Evolutionary conservation across 2,797 vertebrate genomes (phyloP).

Genomic region (Epinephelus awoara): DNA sequence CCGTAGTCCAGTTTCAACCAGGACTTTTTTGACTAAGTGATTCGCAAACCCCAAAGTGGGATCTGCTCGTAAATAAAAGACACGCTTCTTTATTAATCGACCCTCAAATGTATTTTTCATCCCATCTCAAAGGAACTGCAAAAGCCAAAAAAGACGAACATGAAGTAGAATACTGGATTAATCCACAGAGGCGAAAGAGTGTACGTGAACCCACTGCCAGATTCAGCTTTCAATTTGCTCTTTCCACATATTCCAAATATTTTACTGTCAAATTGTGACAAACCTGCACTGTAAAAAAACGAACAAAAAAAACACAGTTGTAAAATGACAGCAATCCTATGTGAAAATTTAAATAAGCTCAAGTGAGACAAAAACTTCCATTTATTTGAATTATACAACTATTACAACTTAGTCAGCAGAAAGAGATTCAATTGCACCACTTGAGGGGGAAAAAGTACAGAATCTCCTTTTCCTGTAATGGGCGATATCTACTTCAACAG

Average conservation of each 20-base stretch:
- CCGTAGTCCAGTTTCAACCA: neutral
- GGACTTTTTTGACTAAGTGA: neutral
- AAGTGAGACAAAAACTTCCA: constrained; percentile 40
- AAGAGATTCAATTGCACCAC: constrained; percentile 47
- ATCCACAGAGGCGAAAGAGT: constrained; percentile 23
- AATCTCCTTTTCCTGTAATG: constrained; percentile 45
- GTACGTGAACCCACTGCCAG: constrained; percentile 43
- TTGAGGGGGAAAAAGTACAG: constrained; percentile 41
- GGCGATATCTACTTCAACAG: constrained; percentile 47
- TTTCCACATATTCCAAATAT: constrained; percentile 35
- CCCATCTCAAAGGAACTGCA: constrained; percentile 41
- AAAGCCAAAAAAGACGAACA: constrained; percentile 43
- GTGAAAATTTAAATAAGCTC: constrained; percentile 25
- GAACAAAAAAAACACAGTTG: neutral
- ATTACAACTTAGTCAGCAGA: constrained; percentile 47
- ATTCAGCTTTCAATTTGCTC: constrained; percentile 30
- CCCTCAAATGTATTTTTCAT: constrained; percentile 55
- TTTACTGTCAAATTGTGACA: constrained; percentile 33
- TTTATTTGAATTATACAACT: constrained; percentile 45
- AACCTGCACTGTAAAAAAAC: neutral
- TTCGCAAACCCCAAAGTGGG: constrained; percentile 24
- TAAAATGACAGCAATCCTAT: constrained; percentile 3
- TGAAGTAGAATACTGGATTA: constrained; percentile 63
- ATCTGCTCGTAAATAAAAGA: constrained; percentile 44
- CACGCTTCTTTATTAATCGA: constrained; percentile 37